Base-by-base conservation (phyloP, 2,797 vertebrate genomes). In the Pitangus sulphuratus region DNA sequence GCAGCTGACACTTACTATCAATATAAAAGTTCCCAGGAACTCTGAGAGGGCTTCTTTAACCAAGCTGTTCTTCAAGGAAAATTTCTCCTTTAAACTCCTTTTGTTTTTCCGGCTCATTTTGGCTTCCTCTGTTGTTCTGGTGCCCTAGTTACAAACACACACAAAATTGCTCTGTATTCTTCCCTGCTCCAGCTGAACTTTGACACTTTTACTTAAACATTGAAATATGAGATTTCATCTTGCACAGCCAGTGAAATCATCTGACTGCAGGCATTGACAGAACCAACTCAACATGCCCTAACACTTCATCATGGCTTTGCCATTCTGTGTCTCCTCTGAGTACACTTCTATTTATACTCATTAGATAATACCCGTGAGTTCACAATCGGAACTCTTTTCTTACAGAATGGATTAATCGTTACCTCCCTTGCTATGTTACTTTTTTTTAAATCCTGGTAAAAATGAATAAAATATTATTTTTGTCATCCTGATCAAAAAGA, bases 1-100 rank as follows among this genome's bases (percentile, higher is more conserved):
- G 81, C 75, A 93, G 86, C 89, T 95, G 94, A 95, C 98, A 99
- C 99, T 99, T 98, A 99, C 99, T 91, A 99, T 98, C 97, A 99
- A 65, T 92, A 99, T 96, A 96, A 99, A 99, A 44, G 99, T 99
- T 85, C 99, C 99, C 94, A 99, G 98, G 97, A 99, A 98, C 96
- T 99, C 99, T 2, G 99, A 98, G 84, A 99, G 96, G 22, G 98
- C 99, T 98, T 99, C 99, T 98, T 98, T 99, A 84, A 98, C 96
- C 95, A 99, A 94, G 92, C 97, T 95, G 97, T 98, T 99, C 98
- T 98, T 99, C 97, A 99, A 97, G 96, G 96, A 97, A 95, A 98
- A 97, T 96, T 96, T 99, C 83, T 98, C 98, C 96, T 98, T 99
- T 97, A 99, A 96, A 92, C 96, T 98, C 88, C 93, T 98, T 89